Evolutionary conservation across 1,140 invertebrate genomes (phyloP), one percentile per base, ranked within the genome.

Genomic region (Trichoplusia ni): DNA sequence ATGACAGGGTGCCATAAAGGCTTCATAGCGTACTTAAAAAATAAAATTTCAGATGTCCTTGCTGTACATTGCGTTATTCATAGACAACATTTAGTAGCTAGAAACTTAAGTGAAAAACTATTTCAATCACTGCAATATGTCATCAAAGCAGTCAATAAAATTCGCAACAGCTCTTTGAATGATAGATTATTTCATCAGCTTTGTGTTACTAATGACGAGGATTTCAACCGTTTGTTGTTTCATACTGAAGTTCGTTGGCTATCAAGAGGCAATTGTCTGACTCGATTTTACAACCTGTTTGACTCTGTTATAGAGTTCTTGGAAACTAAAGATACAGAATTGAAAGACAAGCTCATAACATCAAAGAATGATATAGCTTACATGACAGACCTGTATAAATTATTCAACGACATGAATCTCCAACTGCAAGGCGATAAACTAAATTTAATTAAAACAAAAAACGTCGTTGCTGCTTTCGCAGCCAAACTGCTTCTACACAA

Each of bases 391-490:
- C 64, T 74, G 67, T 79, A 69, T 67, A 77, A 72, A 77, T 67
- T 75, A 25, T 72, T 46, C 11, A 46, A 46, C 16, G 42, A 46
- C 21, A 25, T 25, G 21, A 25, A 46, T 46, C 19, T 46, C 35
- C 72, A 74, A 72, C 72, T 87, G 53, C 77, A 87, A 83, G 82
- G 76, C 37, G 76, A 81, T 72, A 31, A 83, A 23, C 49, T 84
- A 64, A 86, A 87, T 72, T 80, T 85, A 67, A 81, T 86, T 70
- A 85, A 86, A 76, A 79, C 73, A 42, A 42, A 42, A 42, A 42
- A 42, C 7, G 18, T 42, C 38, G 16, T 42, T 42, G 38, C 38
- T 42, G 73, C 80, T 71, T 86, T 86, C 64, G 65, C 69, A 42
- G 18, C 38, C 14, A 83, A 84, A 75, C 74, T 87, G 67, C 63